A percentile compares a stretch with the other conserved stretches of the same genome.
phyloP scores from a whole-genome alignment of 2,888 invertebrate species.

The Troglohyphantes excavatus region DNA sequence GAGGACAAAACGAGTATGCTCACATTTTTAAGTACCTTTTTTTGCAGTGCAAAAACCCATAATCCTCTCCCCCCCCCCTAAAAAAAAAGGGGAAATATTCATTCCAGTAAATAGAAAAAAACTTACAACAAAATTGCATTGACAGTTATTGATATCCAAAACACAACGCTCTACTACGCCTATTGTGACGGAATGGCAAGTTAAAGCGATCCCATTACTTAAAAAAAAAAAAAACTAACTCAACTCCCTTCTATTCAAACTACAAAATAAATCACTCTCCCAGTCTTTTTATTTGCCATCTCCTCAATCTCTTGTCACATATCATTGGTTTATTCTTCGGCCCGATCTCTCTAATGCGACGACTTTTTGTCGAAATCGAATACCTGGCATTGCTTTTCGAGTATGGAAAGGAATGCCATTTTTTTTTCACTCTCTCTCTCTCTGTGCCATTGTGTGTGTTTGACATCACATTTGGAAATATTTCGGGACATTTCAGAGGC shows the following conservation, averaged over 20 bases:
- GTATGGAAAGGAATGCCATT: neutral
- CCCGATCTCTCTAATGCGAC: conserved; percentile 8
- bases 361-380: conserved; percentile 26
- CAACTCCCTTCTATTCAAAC: neutral
- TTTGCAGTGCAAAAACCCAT: no score
- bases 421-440: neutral
- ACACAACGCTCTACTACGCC: neutral
- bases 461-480: conserved; percentile 4
- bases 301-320: conserved; percentile 48
- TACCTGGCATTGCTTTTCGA: conserved; percentile 19
- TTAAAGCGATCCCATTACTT: neutral
- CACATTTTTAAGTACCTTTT: no score
- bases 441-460: conserved; percentile 13
- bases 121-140: neutral
- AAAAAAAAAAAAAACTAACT: neutral
- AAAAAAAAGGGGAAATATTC: no score
- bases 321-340: conserved; percentile 47
- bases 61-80: no score
- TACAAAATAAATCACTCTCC: conserved; percentile 38
- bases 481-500: conserved; percentile 10
- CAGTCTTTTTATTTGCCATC: conserved; percentile 38
- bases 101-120: no score
- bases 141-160: neutral
- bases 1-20: no score
- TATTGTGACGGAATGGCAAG: neutral